Evolutionary conservation across 2,888 invertebrate genomes (phyloP).

Genomic region (Leucophenga maculata): DNA sequence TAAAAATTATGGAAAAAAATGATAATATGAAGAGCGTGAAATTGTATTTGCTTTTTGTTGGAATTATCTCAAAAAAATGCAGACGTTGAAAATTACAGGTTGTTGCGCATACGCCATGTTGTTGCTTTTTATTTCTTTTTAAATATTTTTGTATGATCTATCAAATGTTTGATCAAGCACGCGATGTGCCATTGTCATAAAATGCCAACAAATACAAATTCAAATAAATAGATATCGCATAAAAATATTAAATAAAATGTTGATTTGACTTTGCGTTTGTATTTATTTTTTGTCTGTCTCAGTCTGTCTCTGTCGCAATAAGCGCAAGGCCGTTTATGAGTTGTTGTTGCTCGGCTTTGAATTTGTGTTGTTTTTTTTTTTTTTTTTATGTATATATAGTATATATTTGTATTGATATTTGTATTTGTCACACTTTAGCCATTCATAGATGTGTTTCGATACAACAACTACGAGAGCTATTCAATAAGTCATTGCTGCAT

Average conservation of each 20-base stretch:
- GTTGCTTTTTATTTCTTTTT: too few species aligned
- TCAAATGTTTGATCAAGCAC: too few species aligned
- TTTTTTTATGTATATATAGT: too few species aligned
- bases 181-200: background rate
- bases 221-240: background rate
- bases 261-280: background rate
- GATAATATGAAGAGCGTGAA: too few species aligned
- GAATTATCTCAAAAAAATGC: background rate
- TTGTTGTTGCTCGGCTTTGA: constrained; percentile 35
- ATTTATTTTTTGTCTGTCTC: background rate
- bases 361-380: constrained; percentile 36
- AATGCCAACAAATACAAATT: constrained; percentile 1
- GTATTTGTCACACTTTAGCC: background rate
- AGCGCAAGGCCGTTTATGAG: constrained; percentile 60
- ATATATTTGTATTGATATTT: background rate
- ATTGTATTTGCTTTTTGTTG: too few species aligned
- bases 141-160: too few species aligned
- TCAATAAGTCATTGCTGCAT: too few species aligned
- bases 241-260: background rate
- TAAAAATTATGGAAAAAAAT: background rate
- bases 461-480: too few species aligned
- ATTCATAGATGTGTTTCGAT: too few species aligned
- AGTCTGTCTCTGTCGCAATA: constrained; percentile 45
- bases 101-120: too few species aligned
- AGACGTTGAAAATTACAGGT: background rate